phyloP scores from a whole-genome alignment of 1,140 invertebrate species.

The Yoshiicerus persimilis region DNA sequence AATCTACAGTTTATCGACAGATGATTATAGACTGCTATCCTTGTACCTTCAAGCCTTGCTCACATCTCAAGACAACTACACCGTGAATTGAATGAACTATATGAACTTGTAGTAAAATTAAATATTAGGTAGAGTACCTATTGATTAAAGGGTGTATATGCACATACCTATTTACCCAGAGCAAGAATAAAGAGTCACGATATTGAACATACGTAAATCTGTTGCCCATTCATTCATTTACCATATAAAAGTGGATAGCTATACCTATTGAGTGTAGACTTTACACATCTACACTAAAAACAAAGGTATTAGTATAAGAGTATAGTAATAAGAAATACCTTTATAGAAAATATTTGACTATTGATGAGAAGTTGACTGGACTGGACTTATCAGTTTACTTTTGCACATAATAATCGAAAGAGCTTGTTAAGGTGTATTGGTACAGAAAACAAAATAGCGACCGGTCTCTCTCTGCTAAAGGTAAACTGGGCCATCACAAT shows the following conservation, averaged over 20 bases:
- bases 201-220: neutral
- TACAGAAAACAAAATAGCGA: neutral
- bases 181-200: neutral
- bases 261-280: too few species aligned
- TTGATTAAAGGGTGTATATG: neutral
- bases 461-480: neutral
- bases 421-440: neutral
- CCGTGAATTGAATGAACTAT: too few species aligned
- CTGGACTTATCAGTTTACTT: neutral
- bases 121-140: neutral
- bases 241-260: too few species aligned
- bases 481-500: neutral
- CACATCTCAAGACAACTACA: too few species aligned
- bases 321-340: too few species aligned
- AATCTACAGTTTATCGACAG: neutral
- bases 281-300: neutral
- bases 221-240: too few species aligned
- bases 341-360: neutral
- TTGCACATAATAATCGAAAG: neutral
- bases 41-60: neutral
- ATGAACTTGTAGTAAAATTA: too few species aligned
- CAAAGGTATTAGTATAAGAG: neutral
- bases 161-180: neutral
- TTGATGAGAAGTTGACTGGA: neutral
- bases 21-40: neutral